Conservation (phyloP, 2,888 invertebrate species). For the Muscina levida region DNA sequence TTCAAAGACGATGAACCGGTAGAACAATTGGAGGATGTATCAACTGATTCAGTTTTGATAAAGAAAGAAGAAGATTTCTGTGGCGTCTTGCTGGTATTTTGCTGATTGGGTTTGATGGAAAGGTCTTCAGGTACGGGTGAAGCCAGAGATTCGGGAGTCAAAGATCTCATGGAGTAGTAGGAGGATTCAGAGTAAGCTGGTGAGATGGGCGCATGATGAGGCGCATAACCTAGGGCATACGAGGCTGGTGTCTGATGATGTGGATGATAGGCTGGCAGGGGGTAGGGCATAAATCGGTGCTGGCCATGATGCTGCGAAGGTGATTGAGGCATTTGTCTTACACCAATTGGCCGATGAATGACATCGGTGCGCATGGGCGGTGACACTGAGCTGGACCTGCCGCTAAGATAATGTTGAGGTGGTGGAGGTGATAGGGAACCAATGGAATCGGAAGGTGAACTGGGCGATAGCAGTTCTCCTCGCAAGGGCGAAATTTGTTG, state of each 20-base stretch:
- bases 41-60: conserved; percentile 42
- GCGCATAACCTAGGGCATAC: conserved; percentile 66
- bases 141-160: conserved; percentile 78
- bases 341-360: conserved; percentile 77
- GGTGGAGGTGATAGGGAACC: conserved; percentile 79
- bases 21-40: conserved; percentile 58
- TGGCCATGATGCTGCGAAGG: conserved; percentile 68
- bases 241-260: conserved; percentile 63
- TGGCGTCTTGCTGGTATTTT: conserved; percentile 62
- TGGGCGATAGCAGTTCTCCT: conserved; percentile 77
- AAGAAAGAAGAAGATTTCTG: conserved; percentile 33
- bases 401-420: conserved; percentile 78
- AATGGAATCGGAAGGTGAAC: conserved; percentile 77
- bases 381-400: conserved; percentile 78
- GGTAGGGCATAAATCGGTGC: conserved; percentile 68
- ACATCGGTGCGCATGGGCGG: conserved; percentile 78
- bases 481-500: conserved; percentile 76
- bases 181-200: conserved; percentile 80
- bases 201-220: conserved; percentile 77
- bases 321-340: conserved; percentile 70
- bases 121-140: conserved; percentile 79
- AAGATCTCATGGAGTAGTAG: conserved; percentile 78
- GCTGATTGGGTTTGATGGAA: conserved; percentile 74
- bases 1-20: conserved; percentile 36
- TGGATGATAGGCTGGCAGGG: conserved; percentile 62